Evolutionary conservation across 2,888 invertebrate genomes (phyloP), one percentile per base, ranked within the genome.

Genomic region (Melinopterus prodromus): DNA sequence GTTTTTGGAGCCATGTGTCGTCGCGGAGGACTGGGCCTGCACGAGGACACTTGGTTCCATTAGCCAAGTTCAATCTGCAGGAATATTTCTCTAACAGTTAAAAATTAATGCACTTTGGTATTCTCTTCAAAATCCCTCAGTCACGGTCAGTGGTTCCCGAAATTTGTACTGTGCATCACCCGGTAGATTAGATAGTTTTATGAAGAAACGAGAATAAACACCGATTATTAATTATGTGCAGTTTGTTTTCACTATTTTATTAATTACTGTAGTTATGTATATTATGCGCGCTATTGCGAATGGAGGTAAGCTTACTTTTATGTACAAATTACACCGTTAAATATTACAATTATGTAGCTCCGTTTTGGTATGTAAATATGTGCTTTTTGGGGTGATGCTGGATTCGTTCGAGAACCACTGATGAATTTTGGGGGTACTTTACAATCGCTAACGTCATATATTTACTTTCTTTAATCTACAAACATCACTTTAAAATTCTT

Each of bases 11-110:
- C n/a, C 74, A 74, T 37, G 74, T 74, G 74, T 74, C 74, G 74
- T 74, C n/a, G 37, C 37, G 74, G 35, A 74, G 36, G 36, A 74
- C 71, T 74, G 74, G 9, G 35, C 36, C 36, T 74, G 16, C 36
- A 36, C 74, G n/a, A 74, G 35, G 74, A 74, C 74, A 74, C 74
- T 16, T 74, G 37, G n/a, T 83, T 81, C 82, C 82, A 84, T 77
- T 83, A 84, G 85, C 86, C 88, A 89, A 89, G 89, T 89, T 86
- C 88, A 89, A 89, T 89, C 89, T 89, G 89, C 89, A 88, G 88
- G 88, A 88, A 81, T 86, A 79, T 82, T 79, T 79, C 76, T 82
- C 83, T 86, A 88, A 87, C 86, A 87, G 85, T 83, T 87, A 81
- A 85, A 87, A 88, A 87, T 85, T 87, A 88, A 88, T 88, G 88